Evolutionary conservation across 53 echinoderm and acorn worm species (phyloP), one percentile per base, ranked within the genome.

Genomic region (Echinometra lucunter): DNA sequence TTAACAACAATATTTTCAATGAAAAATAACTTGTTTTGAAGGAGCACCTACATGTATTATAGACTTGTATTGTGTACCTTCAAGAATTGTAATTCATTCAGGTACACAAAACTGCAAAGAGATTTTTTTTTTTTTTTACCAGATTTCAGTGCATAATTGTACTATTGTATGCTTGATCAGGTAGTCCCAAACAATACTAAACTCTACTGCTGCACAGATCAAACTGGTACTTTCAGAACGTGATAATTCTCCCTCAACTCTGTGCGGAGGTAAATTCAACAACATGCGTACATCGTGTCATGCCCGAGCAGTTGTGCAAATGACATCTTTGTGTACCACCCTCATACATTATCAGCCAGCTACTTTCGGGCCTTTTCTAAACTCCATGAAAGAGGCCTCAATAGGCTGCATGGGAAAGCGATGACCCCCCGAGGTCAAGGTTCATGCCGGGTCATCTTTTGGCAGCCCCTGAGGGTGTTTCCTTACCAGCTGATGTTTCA

Each of bases 361-460:
- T 78, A 38, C 78, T 78, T n/a, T 85, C 85, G 16, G 85, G 47
- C 85, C 85, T n/a, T 44, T 82, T 23, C 82, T 82, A 82, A 82
- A 82, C 82, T 82, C 23, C 8, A 19, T 49, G 49, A 21, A 85
- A 85, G 85, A 85, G 85, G 85, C 85, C 85, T 85, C 85, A 66
- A 67, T 66, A 44, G 91, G 91, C 91, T 67, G 94, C n/a, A 94
- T 94, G 94, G 94, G 94, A 94, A 94, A 82, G 42, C 21, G 45
- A 66, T 94, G 94, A 82, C 82, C 94, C 57, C n/a, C 82, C 44
- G 63, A 66, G 94, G 94, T 94, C 94, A 94, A 58, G 82, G 94
- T 34, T 94, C 94, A 94, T 17, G 37, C 7, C n/a, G 37, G 94
- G 94, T 94, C 94, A 83, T 37, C 82, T 30, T 56, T 37, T 63